Evolutionary conservation across 2,113 vertebrate species (phyloP), one percentile per base, ranked within the genome.

Genomic region (Astur gentilis): DNA sequence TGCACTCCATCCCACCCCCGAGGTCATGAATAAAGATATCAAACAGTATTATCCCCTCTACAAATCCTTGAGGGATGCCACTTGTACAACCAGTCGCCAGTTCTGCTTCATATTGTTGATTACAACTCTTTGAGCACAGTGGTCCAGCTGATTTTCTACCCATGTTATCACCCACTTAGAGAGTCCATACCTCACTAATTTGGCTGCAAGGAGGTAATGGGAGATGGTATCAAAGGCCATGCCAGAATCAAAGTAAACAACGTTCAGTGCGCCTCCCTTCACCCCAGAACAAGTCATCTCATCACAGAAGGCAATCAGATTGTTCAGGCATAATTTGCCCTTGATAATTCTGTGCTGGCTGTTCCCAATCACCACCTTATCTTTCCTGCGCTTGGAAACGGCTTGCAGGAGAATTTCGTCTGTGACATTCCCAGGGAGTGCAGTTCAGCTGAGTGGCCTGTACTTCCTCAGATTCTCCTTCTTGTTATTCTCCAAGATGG

Each of bases 251-350:
- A 90, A 93, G 91, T 69, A 69, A 85, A 91, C 66, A 77, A 49
- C 40, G 38, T n/a, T 54, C 64, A 61, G 16, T 38, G 58, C 55
- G 87, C 70, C 81, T 94, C 87, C 73, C 66, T 94, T 89, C 70
- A 87, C 38, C 60, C 67, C 31, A 57, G 70, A 83, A 40, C 21
- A 32, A 94, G 61, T 78, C 40, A 55, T 55, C 72, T 94, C 69
- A 93, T 96, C 91, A 76, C 65, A 80, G 81, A 93, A 93, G 54
- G 57, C 87, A 95, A 79, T 91, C 91, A 91, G 40, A 78, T 87
- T 87, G 77, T 89, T 90, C 91, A 91, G 95, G 70, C 83, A 80
- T 79, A 76, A 94, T 91, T 96, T 96, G 57, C 34, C 34, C 84
- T 55, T 87, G 69, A 84, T 62, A 84, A 94, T 61, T 95, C 70